Evolutionary conservation across 2,797 vertebrate genomes (phyloP).

Genomic region (Tympanoctomys barrerae): DNA sequence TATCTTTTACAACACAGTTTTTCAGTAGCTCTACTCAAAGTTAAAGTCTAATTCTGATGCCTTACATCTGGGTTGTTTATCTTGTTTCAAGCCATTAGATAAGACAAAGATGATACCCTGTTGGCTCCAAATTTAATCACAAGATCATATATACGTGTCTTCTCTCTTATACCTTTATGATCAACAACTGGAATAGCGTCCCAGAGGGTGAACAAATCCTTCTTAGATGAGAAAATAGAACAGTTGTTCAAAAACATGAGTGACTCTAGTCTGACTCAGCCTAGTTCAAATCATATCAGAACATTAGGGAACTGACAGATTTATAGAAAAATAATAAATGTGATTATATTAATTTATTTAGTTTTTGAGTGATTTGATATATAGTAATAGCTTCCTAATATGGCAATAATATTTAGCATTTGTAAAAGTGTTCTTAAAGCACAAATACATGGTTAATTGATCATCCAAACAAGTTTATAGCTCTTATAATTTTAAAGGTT

Average conservation of each 20-base stretch:
- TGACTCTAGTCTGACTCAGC: neutral
- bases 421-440: neutral
- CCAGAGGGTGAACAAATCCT: neutral
- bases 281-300: neutral
- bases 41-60: neutral
- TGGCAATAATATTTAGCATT: neutral
- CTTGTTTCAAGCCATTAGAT: neutral
- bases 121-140: neutral
- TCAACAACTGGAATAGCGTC: neutral
- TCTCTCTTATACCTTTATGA: neutral
- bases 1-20: slow-evolving; percentile 10
- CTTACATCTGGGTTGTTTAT: neutral
- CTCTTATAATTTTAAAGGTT: neutral
- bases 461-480: neutral
- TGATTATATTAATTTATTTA: neutral
- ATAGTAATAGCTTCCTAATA: neutral
- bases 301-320: neutral
- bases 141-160: neutral
- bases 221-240: neutral
- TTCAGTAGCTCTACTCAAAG: neutral
- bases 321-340: neutral
- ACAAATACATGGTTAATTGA: neutral
- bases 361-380: neutral
- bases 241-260: neutral
- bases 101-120: neutral